Percentiles rank a stretch among this genome's conserved stretches.
These are phyloP conservation scores for Parnassius apollo DNA, from an alignment of 2,888 invertebrate species.

Conservation along the genomic window DNA sequence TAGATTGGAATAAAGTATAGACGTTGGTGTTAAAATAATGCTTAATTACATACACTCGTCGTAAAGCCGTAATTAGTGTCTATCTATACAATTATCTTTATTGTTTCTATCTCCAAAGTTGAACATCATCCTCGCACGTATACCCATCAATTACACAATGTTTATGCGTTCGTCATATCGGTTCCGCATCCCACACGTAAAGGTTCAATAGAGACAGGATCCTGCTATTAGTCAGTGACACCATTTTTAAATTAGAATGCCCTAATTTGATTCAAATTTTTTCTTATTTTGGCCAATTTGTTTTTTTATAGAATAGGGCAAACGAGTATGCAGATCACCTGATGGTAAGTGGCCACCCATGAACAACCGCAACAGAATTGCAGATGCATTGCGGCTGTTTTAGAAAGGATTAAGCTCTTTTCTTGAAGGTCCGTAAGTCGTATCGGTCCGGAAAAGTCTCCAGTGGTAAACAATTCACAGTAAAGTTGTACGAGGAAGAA, in stretches of 20 bases:
- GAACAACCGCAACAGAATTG: too few relatives aligned
- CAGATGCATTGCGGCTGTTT: too few relatives aligned
- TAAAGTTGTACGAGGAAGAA: too few relatives aligned
- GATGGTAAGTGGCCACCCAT: too few relatives aligned
- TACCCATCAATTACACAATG: conserved; percentile 12
- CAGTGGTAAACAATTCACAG: too few relatives aligned
- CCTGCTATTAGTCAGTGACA: not conserved
- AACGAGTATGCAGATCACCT: too few relatives aligned
- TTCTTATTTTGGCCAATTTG: too few relatives aligned
- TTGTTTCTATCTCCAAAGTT: conserved; percentile 14
- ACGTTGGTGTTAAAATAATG: conserved; percentile 14
- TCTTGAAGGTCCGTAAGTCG: too few relatives aligned
- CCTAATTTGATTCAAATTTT: too few relatives aligned
- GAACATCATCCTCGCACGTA: conserved; percentile 7
- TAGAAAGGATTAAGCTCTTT: too few relatives aligned
- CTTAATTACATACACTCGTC: conserved; percentile 13
- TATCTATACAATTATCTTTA: conserved; percentile 12
- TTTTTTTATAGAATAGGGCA: too few relatives aligned
- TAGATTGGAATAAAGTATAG: not conserved
- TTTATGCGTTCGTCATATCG: conserved; percentile 8
- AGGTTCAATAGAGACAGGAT: not conserved
- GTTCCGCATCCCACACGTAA: conserved; percentile 17
- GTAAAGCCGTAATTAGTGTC: conserved; percentile 9
- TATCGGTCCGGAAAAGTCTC: too few relatives aligned
- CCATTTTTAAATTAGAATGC: not conserved